Conservation (phyloP, 2,113 vertebrate genomes). For the Leucoraja erinaceus region DNA sequence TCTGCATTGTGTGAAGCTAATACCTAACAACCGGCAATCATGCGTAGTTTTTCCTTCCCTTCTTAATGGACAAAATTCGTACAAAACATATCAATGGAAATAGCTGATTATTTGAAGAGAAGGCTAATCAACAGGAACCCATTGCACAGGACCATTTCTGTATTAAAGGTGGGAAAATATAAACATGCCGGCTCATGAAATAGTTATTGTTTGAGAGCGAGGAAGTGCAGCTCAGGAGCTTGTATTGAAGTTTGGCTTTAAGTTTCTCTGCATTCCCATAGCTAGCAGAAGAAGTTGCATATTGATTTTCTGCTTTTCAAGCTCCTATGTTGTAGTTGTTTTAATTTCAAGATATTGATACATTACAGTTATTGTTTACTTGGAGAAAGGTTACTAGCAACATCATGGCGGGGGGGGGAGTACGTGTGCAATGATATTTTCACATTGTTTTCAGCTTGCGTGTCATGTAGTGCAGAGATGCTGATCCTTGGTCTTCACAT, state of each 20-base stretch:
- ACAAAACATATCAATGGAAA: neutral
- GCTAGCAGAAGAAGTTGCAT: neutral
- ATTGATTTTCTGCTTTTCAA: neutral
- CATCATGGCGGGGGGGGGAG: neutral
- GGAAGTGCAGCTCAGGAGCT: neutral
- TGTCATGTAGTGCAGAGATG: neutral
- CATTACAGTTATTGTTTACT: neutral
- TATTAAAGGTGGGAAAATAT: neutral
- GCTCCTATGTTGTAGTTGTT: neutral
- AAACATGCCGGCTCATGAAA: neutral
- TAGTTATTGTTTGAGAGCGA: neutral
- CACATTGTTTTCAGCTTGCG: neutral
- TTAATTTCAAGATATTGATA: neutral
- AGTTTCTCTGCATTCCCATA: neutral
- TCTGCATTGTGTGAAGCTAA: no score
- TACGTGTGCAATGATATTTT: neutral
- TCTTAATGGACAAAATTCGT: neutral
- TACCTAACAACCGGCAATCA: neutral
- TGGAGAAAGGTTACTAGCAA: neutral
- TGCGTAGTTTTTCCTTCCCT: neutral
- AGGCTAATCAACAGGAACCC: neutral
- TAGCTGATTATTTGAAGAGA: neutral
- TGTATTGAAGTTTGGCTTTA: neutral
- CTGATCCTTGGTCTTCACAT: neutral
- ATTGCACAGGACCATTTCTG: neutral